A percentile compares a stretch with the other conserved stretches of the same genome.
Conservation (phyloP, 2,888 invertebrate species). For the Pachymerium ferrugineum region DNA sequence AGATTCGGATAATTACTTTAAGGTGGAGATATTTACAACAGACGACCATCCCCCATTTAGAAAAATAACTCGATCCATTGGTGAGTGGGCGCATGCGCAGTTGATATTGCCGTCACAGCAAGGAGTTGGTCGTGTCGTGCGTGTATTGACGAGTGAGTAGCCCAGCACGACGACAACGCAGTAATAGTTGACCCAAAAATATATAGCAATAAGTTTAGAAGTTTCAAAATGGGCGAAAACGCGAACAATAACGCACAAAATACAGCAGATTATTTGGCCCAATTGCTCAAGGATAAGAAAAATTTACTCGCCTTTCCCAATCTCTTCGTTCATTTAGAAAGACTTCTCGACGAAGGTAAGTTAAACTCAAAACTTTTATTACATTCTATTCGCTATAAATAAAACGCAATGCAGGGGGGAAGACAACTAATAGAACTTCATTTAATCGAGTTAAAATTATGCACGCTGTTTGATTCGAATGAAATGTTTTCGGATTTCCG, state of each 20-base stretch:
- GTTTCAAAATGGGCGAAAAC: constrained; percentile 35
- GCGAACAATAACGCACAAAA: constrained; percentile 69
- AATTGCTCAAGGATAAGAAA: constrained; percentile 99
- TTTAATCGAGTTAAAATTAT: constrained; percentile 20
- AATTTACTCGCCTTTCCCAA: constrained; percentile 99
- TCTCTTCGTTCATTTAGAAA: constrained; percentile 98
- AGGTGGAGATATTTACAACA: background rate
- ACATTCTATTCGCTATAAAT: background rate
- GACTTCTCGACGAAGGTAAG: constrained; percentile 98
- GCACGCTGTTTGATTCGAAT: constrained; percentile 12
- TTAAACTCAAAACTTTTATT: constrained; percentile 35
- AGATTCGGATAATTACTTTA: background rate
- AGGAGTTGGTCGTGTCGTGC: constrained; percentile 16
- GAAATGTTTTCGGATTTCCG: constrained; percentile 27
- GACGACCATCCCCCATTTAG: background rate
- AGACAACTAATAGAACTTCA: background rate
- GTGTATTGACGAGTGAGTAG: constrained; percentile 26
- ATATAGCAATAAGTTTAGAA: constrained; percentile 7
- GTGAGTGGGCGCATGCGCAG: constrained; percentile 1
- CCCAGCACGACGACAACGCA: constrained; percentile 15
- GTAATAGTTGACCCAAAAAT: background rate
- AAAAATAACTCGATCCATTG: constrained; percentile 19
- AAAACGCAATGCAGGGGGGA: background rate
- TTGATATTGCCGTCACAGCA: background rate
- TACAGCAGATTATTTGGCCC: constrained; percentile 99